A percentile compares a stretch with the other conserved stretches of the same genome.
Evolutionary conservation across 2,797 vertebrate genomes (phyloP).

Genomic region (Leptatherina wallacei): DNA sequence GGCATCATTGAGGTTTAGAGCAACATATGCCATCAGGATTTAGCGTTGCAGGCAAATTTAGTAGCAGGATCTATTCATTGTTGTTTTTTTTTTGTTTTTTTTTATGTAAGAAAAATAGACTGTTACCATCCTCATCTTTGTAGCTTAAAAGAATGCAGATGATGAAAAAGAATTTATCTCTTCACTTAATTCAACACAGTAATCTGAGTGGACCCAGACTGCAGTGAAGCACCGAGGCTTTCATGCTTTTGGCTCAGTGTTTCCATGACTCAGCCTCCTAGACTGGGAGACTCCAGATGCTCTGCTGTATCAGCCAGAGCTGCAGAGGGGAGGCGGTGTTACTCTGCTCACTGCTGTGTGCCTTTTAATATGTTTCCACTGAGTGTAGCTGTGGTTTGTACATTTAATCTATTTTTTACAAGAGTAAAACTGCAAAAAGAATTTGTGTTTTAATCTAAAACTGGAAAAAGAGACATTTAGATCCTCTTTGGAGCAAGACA

Average conservation of each 20-base stretch:
- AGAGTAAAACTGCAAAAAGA: neutral
- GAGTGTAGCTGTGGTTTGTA: constrained; percentile 5
- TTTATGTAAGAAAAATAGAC: constrained; percentile 9
- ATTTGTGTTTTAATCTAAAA: neutral
- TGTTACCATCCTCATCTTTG: neutral
- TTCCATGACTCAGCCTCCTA: constrained; percentile 62
- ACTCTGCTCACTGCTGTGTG: constrained; percentile 24
- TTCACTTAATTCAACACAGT: constrained; percentile 40
- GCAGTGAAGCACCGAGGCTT: constrained; percentile 43
- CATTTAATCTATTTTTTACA: neutral
- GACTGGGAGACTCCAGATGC: constrained; percentile 63
- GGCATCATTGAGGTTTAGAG: neutral
- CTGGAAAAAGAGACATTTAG: neutral
- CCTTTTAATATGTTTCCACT: constrained; percentile 34
- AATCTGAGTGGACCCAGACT: constrained; percentile 33
- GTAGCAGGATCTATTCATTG: constrained; percentile 9
- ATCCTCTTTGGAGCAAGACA: neutral
- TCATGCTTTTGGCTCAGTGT: constrained; percentile 47
- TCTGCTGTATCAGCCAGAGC: constrained; percentile 18
- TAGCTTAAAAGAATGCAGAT: constrained; percentile 28
- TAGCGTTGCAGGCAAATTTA: neutral
- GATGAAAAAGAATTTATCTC: constrained; percentile 26
- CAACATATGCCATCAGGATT: constrained; percentile 1
- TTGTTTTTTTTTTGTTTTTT: constrained; percentile 13
- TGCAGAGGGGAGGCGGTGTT: constrained; percentile 41